These are phyloP conservation scores for Trichogramma dendrolimi DNA, from an alignment of 2,888 invertebrate genomes.

Conservation along the genomic window DNA sequence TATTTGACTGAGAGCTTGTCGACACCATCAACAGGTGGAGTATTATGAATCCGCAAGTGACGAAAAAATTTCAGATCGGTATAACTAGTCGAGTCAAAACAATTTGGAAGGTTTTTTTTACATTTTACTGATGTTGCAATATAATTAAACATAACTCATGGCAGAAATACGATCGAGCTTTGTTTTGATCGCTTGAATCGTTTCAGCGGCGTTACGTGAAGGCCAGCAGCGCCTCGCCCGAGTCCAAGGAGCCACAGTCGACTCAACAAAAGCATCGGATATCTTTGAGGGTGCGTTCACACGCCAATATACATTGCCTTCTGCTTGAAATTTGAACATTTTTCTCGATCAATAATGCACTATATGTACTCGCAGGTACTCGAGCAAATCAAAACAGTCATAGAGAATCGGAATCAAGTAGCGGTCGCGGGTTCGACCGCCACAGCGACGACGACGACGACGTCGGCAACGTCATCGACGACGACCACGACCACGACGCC, in stretches of 20 bases:
- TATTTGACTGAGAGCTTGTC: no score
- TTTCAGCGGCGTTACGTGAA: constrained; percentile 44
- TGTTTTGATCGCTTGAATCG: background rate
- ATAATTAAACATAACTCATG: no score
- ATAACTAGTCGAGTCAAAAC: no score
- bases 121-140: no score
- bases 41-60: no score
- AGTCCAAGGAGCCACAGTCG: constrained; percentile 40
- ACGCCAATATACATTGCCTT: background rate
- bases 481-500: constrained; percentile 34
- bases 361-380: constrained; percentile 39
- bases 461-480: constrained; percentile 3
- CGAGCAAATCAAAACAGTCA: constrained; percentile 50
- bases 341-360: background rate
- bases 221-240: constrained; percentile 40
- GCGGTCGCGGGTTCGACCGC: constrained; percentile 39
- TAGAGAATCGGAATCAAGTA: constrained; percentile 49
- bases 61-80: no score
- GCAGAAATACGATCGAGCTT: no score
- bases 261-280: constrained; percentile 45
- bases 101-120: no score
- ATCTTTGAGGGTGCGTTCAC: constrained; percentile 44
- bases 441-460: background rate
- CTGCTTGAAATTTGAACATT: background rate
- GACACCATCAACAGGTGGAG: no score